A percentile compares a stretch with the other conserved stretches of the same genome.
These are phyloP conservation scores for Sinella curviseta DNA, from an alignment of 1,140 invertebrate species.

Conservation along the genomic window DNA sequence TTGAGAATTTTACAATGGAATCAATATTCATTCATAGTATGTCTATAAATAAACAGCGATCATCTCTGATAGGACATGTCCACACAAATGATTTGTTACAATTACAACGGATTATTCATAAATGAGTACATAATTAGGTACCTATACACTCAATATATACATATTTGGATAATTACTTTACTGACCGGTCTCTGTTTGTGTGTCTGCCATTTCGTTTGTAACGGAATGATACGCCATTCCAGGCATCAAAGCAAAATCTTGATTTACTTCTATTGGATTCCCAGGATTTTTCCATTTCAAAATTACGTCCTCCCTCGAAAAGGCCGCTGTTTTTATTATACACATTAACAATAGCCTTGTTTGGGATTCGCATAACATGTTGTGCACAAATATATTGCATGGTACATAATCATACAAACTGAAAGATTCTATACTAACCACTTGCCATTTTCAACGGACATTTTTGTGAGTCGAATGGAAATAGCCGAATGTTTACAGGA, in stretches of 20 bases:
- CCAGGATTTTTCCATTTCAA: conserved; percentile 13
- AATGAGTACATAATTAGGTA: too few relatives aligned
- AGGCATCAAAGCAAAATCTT: neutral
- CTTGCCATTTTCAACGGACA: conserved; percentile 7
- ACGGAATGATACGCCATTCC: neutral
- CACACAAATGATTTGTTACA: neutral
- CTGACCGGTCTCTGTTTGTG: neutral
- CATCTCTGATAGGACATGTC: neutral
- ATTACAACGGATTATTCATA: too few relatives aligned
- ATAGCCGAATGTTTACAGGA: conserved; percentile 3
- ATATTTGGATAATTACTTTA: too few relatives aligned
- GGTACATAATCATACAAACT: neutral
- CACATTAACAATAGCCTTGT: neutral
- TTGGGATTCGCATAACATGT: neutral
- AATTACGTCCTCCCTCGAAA: neutral
- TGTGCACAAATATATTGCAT: neutral
- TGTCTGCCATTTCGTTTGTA: neutral
- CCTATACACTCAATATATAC: too few relatives aligned
- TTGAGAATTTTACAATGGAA: neutral
- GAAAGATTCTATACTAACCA: neutral
- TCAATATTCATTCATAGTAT: neutral
- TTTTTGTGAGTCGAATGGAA: conserved; percentile 16
- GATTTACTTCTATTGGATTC: neutral
- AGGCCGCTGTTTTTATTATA: neutral
- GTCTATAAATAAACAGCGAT: too few relatives aligned